These are phyloP conservation scores for Sebastes trivittatus DNA, from an alignment of 2,797 vertebrate species.

Conservation along the genomic window DNA sequence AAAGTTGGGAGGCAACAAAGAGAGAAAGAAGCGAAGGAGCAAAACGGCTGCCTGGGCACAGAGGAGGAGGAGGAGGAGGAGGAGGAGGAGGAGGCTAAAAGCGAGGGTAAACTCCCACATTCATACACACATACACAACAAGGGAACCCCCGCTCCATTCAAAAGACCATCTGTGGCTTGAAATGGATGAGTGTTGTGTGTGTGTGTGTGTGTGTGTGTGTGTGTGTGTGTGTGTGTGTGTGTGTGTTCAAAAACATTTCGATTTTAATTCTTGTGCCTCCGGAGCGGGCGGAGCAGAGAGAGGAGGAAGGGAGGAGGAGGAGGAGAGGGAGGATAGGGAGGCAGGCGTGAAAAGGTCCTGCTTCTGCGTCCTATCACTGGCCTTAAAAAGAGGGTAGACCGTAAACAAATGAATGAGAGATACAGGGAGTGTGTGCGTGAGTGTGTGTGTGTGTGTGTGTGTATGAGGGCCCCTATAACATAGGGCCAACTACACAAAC, in stretches of 20 bases:
- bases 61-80: slow-evolving; percentile 54
- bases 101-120: slow-evolving; percentile 77
- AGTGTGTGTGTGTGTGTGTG: slow-evolving; percentile 6
- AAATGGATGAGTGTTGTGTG: slow-evolving; percentile 81
- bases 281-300: slow-evolving; percentile 63
- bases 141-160: slow-evolving; percentile 79
- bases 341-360: slow-evolving; percentile 60
- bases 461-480: slow-evolving; percentile 50
- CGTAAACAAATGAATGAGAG: slow-evolving; percentile 80
- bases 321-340: slow-evolving; percentile 22
- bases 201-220: not conserved
- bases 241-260: slow-evolving; percentile 65
- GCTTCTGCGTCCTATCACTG: slow-evolving; percentile 70
- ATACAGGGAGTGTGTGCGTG: slow-evolving; percentile 35
- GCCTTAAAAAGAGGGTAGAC: slow-evolving; percentile 53
- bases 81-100: slow-evolving; percentile 37
- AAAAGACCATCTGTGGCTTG: slow-evolving; percentile 88
- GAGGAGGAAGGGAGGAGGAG: slow-evolving; percentile 40
- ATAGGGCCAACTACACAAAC: slow-evolving; percentile 68
- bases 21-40: slow-evolving; percentile 78
- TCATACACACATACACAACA: slow-evolving; percentile 67
- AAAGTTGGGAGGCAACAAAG: slow-evolving; percentile 83
- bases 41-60: slow-evolving; percentile 80
- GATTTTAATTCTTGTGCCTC: slow-evolving; percentile 74
- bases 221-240: no score